A percentile compares a stretch with the other conserved stretches of the same genome.
phyloP scores from a whole-genome alignment of 2,888 invertebrate genomes.

The Synergus laeviventris region DNA sequence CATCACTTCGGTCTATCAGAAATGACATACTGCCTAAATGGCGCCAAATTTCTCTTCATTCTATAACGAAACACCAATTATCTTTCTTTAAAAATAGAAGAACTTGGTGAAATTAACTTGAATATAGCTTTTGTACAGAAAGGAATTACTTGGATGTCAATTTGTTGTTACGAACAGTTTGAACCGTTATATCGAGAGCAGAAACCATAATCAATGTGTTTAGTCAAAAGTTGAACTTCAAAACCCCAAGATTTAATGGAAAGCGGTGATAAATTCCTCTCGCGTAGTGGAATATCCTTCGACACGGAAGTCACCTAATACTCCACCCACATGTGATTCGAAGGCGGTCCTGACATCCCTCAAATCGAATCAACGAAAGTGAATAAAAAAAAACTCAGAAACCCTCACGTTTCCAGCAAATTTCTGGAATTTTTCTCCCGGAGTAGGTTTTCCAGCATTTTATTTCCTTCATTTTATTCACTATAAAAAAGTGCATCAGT shows the following conservation, averaged over 20 bases:
- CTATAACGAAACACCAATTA: too few relatives aligned
- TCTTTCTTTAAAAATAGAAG: too few relatives aligned
- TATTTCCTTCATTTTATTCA: neutral
- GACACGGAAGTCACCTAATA: conserved; percentile 33
- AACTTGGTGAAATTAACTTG: too few relatives aligned
- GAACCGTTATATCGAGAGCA: neutral
- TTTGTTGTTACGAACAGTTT: neutral
- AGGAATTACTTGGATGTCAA: neutral
- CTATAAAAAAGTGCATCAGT: too few relatives aligned
- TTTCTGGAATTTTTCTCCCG: neutral
- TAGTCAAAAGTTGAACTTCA: conserved; percentile 7
- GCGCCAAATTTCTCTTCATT: neutral
- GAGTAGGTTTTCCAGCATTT: neutral
- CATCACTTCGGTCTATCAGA: neutral
- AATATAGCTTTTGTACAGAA: neutral
- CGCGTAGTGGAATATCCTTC: conserved; percentile 26
- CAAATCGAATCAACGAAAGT: conserved; percentile 26
- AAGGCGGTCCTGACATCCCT: conserved; percentile 13
- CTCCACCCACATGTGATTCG: conserved; percentile 26
- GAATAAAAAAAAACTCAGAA: conserved; percentile 9
- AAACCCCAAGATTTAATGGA: conserved; percentile 22
- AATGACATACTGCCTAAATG: neutral
- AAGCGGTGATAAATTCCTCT: conserved; percentile 37
- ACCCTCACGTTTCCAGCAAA: neutral
- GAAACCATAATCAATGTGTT: conserved; percentile 8